phyloP scores from a whole-genome alignment of 2,888 invertebrate genomes.

The Cosmia pyralina region DNA sequence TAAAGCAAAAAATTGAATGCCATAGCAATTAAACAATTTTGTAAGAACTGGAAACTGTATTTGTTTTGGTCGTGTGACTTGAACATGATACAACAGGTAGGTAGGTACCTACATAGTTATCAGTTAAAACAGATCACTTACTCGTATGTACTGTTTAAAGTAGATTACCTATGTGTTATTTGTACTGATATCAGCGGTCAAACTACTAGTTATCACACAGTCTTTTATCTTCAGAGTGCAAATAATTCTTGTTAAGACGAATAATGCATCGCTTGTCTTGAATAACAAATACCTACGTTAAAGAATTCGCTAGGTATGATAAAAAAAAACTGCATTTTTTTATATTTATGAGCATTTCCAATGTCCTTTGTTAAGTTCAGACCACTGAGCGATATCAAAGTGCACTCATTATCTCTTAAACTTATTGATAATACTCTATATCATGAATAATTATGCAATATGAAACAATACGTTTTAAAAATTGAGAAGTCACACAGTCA shows the following conservation, averaged over 20 bases:
- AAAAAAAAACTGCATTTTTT: background rate
- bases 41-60: background rate
- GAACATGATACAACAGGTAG: background rate
- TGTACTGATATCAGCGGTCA: slow-evolving; percentile 40
- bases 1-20: background rate
- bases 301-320: background rate
- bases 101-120: slow-evolving; percentile 12
- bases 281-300: slow-evolving; percentile 12
- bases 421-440: slow-evolving; percentile 13
- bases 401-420: background rate
- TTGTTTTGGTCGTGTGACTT: slow-evolving; percentile 9
- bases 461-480: background rate
- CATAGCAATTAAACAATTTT: slow-evolving; percentile 1
- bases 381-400: slow-evolving; percentile 2
- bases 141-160: slow-evolving; percentile 26
- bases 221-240: slow-evolving; percentile 26
- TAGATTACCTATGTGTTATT: slow-evolving; percentile 35
- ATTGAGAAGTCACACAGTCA: background rate
- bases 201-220: slow-evolving; percentile 28
- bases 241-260: slow-evolving; percentile 15
- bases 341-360: background rate
- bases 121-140: slow-evolving; percentile 13
- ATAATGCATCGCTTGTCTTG: background rate
- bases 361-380: slow-evolving; percentile 16
- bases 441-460: slow-evolving; percentile 22